Conservation (phyloP, 1,140 invertebrate genomes). For the Drosophila pandora region DNA sequence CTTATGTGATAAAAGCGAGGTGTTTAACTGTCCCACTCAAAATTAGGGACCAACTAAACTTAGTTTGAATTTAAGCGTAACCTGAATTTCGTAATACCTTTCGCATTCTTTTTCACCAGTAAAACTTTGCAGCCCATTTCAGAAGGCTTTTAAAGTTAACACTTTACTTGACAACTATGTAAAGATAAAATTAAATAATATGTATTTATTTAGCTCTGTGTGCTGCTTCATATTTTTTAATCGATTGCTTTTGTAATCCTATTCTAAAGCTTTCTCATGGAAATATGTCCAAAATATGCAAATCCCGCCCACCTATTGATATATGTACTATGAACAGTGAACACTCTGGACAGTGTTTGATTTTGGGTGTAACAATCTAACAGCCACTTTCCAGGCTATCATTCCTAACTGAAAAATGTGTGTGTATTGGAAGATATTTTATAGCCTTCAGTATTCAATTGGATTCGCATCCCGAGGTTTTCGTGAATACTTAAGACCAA, state of each 20-base stretch:
- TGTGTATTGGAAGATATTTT: neutral
- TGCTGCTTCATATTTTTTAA: conserved; percentile 18
- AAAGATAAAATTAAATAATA: conserved; percentile 42
- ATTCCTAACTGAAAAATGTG: conserved; percentile 15
- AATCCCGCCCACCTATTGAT: conserved; percentile 5
- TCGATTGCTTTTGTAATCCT: neutral
- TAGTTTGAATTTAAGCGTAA: conserved; percentile 35
- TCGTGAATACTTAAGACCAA: conserved; percentile 90
- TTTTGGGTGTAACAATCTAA: conserved; percentile 25
- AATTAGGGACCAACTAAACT: conserved; percentile 11
- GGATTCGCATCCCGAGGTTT: conserved; percentile 85
- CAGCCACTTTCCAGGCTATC: neutral
- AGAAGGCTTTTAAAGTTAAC: conserved; percentile 44
- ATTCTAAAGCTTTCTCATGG: neutral
- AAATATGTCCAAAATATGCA: conserved; percentile 23
- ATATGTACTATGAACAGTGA: too few species aligned
- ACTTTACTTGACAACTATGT: conserved; percentile 50
- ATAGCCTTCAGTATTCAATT: conserved; percentile 85
- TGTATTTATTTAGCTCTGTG: conserved; percentile 36
- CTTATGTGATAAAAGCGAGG: conserved; percentile 50
- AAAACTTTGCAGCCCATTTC: conserved; percentile 9
- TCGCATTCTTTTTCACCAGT: neutral
- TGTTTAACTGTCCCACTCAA: conserved; percentile 27
- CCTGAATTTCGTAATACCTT: conserved; percentile 35
- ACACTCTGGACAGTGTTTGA: conserved; percentile 4